Evolutionary conservation across 2,888 invertebrate species (phyloP), one percentile per base, ranked within the genome.

Genomic region (Caenorhabditis becei): DNA sequence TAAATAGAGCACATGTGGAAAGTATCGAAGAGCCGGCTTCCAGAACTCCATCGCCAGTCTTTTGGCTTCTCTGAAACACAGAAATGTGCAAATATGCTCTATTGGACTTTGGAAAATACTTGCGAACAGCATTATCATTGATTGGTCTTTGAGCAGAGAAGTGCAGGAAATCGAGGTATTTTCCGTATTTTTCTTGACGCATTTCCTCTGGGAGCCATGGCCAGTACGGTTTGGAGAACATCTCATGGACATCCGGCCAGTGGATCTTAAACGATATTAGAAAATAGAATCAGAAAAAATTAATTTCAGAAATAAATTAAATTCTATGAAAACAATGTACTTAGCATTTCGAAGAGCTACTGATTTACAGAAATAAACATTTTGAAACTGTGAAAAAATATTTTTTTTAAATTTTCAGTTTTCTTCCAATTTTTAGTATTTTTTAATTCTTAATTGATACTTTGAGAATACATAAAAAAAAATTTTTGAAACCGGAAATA

Each of bases 41-140:
- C 71, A 72, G 54, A 51, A 54, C 10, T 26, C 14, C 23, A 16
- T 16, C 14, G 54, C 71, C 32, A 63, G 28, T 11, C 32, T 16
- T 61, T 37, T 59, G 1, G 70, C 49, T 23, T 53, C 26, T 41
- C 70, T 70, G 41, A 41, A 70, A 70, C n/a, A n/a, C 1, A 23
- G 11, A 37, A 37, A 41, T 32, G 4, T 10, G 32, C 4, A 32
- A 32, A 32, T 32, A 10, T 10, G 32, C 32, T 32, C 5, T 32
- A n/a, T n/a, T n/a, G n/a, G n/a, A n/a, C n/a, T n/a, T n/a, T n/a
- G n/a, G n/a, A n/a, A n/a, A n/a, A n/a, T n/a, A n/a, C n/a, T n/a
- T n/a, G n/a, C n/a, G n/a, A 20, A 49, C 18, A 49, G 3, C 16
- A 4, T 14, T n/a, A 2, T 49, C 49, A 20, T 49, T 20, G 5